Evolutionary conservation across 2,113 vertebrate species (phyloP).

Genomic region (Perccottus glenii): DNA sequence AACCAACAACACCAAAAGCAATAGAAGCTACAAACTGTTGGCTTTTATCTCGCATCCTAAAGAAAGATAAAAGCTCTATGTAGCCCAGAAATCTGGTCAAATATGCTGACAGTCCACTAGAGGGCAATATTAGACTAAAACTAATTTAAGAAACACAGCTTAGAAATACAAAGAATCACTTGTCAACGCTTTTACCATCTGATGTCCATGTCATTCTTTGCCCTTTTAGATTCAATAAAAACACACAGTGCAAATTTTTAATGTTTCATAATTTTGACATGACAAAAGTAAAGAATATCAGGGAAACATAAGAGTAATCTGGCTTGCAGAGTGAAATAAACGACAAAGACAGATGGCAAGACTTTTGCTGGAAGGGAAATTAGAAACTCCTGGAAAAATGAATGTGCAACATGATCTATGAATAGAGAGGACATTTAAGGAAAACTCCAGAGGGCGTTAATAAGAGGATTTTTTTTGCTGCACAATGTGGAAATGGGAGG

Average conservation of each 20-base stretch:
- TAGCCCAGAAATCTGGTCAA: too few relatives aligned
- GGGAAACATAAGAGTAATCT: too few relatives aligned
- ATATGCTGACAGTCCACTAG: constrained; percentile 28
- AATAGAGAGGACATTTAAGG: constrained; percentile 1
- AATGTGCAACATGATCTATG: constrained; percentile 13
- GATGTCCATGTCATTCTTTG: background rate
- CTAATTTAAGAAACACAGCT: too few relatives aligned
- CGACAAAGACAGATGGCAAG: constrained; percentile 41
- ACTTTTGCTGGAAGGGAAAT: constrained; percentile 37
- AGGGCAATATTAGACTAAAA: background rate
- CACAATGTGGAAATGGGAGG: background rate
- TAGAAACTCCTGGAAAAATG: constrained; percentile 29
- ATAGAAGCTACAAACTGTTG: too few relatives aligned
- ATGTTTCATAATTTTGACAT: background rate
- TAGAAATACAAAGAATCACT: too few relatives aligned
- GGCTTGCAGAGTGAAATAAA: constrained; percentile 19
- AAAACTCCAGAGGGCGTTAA: constrained; percentile 24
- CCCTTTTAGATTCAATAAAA: background rate
- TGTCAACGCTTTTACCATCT: too few relatives aligned
- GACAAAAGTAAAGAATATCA: too few relatives aligned
- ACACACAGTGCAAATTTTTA: background rate
- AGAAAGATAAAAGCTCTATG: background rate
- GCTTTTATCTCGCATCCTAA: background rate
- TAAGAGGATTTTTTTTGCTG: background rate
- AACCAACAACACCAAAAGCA: too few relatives aligned